Conservation (phyloP, 2,113 vertebrate species). For the Ptilonorhynchus violaceus region DNA sequence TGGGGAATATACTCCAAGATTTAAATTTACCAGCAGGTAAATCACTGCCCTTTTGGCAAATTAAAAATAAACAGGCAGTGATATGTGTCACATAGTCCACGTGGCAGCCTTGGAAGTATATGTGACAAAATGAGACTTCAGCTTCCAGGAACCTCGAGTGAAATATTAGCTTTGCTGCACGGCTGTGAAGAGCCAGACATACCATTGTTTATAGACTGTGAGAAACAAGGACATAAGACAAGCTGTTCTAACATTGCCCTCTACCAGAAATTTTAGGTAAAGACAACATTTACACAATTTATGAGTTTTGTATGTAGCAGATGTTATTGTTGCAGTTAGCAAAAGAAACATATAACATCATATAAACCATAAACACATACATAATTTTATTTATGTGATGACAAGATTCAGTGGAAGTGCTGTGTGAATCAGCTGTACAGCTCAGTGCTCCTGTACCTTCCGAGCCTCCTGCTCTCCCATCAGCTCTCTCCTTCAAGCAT, state of each 20-base stretch:
- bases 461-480: background rate
- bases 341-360: background rate
- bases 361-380: background rate
- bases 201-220: background rate
- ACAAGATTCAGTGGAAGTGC: background rate
- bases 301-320: background rate
- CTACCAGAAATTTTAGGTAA: slow-evolving; percentile 42
- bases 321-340: background rate
- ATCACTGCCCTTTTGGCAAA: background rate
- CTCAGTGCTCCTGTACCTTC: background rate
- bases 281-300: background rate
- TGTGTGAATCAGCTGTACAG: background rate
- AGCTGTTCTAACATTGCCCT: slow-evolving; percentile 52
- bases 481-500: background rate
- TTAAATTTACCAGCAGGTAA: background rate
- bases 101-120: background rate
- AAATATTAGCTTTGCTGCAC: background rate
- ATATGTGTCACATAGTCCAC: background rate
- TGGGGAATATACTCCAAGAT: background rate
- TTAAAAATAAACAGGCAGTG: slow-evolving; percentile 27
- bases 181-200: background rate
- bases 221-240: background rate
- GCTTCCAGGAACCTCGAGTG: background rate
- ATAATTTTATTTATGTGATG: background rate
- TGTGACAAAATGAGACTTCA: background rate